Conservation (phyloP, 2,113 vertebrate genomes). For the Chaetops frenatus region DNA sequence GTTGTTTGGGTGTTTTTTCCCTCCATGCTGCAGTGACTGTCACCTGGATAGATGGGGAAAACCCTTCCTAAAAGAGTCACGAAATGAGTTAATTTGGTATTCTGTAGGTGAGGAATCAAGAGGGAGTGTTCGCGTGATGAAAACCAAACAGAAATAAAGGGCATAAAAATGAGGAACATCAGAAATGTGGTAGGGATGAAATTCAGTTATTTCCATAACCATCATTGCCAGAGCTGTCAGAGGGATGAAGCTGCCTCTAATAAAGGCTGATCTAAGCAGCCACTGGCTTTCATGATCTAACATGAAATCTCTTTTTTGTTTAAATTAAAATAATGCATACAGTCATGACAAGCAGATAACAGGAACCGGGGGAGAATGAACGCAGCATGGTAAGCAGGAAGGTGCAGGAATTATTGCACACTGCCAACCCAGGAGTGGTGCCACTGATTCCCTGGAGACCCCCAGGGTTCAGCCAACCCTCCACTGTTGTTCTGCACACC, state of each 20-base stretch:
- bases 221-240: neutral
- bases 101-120: neutral
- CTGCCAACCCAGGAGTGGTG: neutral
- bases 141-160: slow-evolving; percentile 2
- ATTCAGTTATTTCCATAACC: neutral
- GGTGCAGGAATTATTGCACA: neutral
- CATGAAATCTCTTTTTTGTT: slow-evolving; percentile 25
- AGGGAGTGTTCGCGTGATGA: neutral
- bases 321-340: slow-evolving; percentile 8
- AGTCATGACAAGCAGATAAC: slow-evolving; percentile 7
- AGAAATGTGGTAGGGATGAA: neutral
- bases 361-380: neutral
- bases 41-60: neutral
- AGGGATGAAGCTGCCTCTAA: neutral
- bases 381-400: neutral
- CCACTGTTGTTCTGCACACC: neutral
- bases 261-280: slow-evolving; percentile 7
- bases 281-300: neutral
- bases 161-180: neutral
- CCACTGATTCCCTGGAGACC: neutral
- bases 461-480: accelerated
- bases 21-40: neutral
- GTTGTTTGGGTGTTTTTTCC: neutral
- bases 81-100: neutral
- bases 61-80: neutral